Conservation (phyloP, 2,113 vertebrate species). For the Lipotes vexillifer region DNA sequence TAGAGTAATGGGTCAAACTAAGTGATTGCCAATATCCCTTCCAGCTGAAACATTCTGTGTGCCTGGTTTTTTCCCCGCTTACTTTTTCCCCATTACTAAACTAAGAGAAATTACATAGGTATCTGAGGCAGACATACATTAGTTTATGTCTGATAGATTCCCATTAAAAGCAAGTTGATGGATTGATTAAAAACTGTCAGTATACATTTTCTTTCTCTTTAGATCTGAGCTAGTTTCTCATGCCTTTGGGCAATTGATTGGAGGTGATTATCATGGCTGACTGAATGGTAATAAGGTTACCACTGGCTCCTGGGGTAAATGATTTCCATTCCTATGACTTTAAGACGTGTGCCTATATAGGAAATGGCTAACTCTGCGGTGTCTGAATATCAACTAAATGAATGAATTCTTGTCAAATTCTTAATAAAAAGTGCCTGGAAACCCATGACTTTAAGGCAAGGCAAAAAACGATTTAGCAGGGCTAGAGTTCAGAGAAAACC, state of each 20-base stretch:
- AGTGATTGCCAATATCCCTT: neutral
- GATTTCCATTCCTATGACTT: neutral
- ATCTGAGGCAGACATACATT: neutral
- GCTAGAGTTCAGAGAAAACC: neutral
- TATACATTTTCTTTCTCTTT: neutral
- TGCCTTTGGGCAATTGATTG: neutral
- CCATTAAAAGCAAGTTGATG: neutral
- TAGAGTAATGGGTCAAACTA: neutral
- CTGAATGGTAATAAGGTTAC: neutral
- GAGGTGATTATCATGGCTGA: conserved; percentile 9
- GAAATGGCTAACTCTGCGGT: neutral
- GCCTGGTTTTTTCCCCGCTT: neutral
- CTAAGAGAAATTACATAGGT: neutral
- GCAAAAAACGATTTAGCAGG: neutral
- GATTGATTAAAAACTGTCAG: neutral
- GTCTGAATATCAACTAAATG: neutral
- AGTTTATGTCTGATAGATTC: neutral
- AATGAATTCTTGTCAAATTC: neutral
- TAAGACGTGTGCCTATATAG: neutral
- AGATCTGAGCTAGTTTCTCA: neutral
- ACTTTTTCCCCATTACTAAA: neutral
- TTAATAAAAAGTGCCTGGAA: conserved; percentile 14
- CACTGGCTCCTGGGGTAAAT: neutral
- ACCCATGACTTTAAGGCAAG: neutral
- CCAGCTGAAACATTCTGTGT: neutral